A percentile compares a stretch with the other conserved stretches of the same genome.
phyloP scores from a whole-genome alignment of 2,888 invertebrate genomes.

The Apoda limacodes region DNA sequence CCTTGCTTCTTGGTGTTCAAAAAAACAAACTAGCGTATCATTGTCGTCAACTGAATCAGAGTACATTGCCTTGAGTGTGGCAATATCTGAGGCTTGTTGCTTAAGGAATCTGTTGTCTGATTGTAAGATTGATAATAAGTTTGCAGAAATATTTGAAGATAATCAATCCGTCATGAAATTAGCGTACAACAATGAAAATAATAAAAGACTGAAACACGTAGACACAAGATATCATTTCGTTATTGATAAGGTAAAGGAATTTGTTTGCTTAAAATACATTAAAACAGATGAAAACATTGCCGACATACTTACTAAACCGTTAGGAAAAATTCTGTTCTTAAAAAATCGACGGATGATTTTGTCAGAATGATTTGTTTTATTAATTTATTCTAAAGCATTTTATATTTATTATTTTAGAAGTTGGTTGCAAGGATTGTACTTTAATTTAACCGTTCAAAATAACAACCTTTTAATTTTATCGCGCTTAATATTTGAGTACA shows the following conservation, averaged over 20 bases:
- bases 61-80: slow-evolving; percentile 8
- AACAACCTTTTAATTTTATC: no score
- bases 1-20: background rate
- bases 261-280: background rate
- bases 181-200: slow-evolving; percentile 6
- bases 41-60: background rate
- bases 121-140: slow-evolving; percentile 6
- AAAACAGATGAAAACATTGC: background rate
- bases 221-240: background rate
- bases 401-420: no score
- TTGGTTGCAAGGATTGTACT: no score
- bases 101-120: slow-evolving; percentile 1
- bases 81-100: background rate
- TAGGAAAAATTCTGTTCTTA: no score
- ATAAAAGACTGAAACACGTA: slow-evolving; percentile 6
- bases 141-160: slow-evolving; percentile 11
- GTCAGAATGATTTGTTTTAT: no score
- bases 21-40: background rate
- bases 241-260: background rate
- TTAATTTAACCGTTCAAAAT: no score
- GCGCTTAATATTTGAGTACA: no score
- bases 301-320: background rate
- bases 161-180: slow-evolving; percentile 12
- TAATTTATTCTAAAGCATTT: no score
- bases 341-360: no score